Conservation (phyloP, 2,797 vertebrate genomes). For the Halcyon smyrnensis region DNA sequence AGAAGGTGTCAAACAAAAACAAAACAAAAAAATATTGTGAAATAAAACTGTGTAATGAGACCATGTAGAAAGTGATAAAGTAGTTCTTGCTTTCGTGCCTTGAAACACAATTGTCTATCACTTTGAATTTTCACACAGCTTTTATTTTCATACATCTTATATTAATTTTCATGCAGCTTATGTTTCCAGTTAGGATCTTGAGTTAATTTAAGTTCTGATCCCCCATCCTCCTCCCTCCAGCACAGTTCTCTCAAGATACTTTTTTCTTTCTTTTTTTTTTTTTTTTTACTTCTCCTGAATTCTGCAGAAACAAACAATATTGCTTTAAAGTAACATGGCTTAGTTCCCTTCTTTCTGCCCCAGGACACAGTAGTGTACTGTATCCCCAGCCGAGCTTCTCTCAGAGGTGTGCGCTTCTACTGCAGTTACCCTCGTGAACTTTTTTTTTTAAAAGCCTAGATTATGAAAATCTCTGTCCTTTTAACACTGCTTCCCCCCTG, state of each 20-base stretch:
- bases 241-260: background rate
- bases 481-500: background rate
- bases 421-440: background rate
- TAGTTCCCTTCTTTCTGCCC: background rate
- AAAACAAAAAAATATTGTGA: background rate
- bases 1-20: background rate
- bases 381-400: background rate
- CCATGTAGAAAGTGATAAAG: background rate
- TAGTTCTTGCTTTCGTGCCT: background rate
- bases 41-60: background rate
- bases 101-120: background rate
- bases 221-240: background rate
- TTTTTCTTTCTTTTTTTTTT: background rate
- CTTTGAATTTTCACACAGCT: background rate
- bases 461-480: background rate
- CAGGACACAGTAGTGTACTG: too few relatives aligned
- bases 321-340: background rate
- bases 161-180: background rate
- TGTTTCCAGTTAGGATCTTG: background rate
- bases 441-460: background rate
- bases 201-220: background rate
- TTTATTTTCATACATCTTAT: background rate
- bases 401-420: background rate
- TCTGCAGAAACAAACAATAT: background rate
- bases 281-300: background rate